Base-by-base conservation (phyloP, 2,888 invertebrate species). In the Anthophora plumipes region DNA sequence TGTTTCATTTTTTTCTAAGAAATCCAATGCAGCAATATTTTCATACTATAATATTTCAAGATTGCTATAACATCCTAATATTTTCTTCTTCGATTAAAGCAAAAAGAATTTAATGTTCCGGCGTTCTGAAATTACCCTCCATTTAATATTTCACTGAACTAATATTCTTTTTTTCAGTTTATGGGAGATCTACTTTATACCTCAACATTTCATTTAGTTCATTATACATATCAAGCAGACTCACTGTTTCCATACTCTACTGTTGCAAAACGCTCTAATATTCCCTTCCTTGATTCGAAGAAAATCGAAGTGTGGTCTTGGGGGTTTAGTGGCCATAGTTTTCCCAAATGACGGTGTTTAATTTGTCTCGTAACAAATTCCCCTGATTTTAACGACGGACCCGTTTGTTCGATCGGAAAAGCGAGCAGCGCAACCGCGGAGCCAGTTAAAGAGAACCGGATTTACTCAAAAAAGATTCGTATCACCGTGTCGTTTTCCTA, bases 381-480 rank as follows among this genome's bases (percentile, higher is more conserved):
- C 2, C 64, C 39, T 48, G 37, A 25, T 20, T 41, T 57, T 57
- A 25, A 61, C n/a, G 25, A 41, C 43, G 37, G n/a, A 14, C 17
- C 3, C 9, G 8, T 12, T 20, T n/a, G 22, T 20, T 20, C 41
- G 55, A 17, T 25, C 59, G 41, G 57, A 69, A 69, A 69, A 69
- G 8, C 52, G 37, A 60, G 31, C 59, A 59, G 14, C 31, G 52
- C 59, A 50, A 74, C 3, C 12, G 9, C 52, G 14, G 5, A 14
- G 50, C 31, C 52, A 52, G 48, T 72, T 59, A 37, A 46, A 76
- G 73, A 76, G 73, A 76, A 76, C 76, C 72, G 76, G 76, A 76
- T 64, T 46, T 50, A 50, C 57, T 48, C 52, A 25, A 60, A 57
- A 63, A 72, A 72, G 64, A 41, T 71, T 17, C 8, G 41, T 63